These are phyloP conservation scores for Carcharodon carcharias DNA, from an alignment of 2,797 vertebrate species.

Conservation along the genomic window DNA sequence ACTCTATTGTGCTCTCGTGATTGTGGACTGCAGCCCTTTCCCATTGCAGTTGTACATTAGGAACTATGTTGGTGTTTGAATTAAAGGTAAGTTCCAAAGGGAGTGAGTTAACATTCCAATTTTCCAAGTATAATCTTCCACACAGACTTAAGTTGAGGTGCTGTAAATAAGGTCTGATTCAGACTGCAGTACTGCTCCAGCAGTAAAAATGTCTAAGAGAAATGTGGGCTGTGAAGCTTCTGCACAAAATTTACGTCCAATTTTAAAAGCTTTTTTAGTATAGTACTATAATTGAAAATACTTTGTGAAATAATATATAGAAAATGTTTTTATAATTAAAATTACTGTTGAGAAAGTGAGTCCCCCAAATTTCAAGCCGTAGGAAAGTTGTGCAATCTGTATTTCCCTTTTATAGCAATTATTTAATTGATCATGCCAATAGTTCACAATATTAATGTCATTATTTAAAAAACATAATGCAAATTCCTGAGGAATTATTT, in stretches of 20 bases:
- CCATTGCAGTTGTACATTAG: neutral
- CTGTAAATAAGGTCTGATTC: neutral
- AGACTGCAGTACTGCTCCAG: neutral
- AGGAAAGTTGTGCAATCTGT: neutral
- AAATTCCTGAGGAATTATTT: neutral
- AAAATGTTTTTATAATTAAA: neutral
- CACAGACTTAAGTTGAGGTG: neutral
- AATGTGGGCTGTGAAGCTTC: neutral
- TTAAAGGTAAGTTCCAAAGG: neutral
- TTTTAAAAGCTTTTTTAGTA: neutral
- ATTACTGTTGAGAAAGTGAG: neutral
- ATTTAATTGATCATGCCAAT: neutral
- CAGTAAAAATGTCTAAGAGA: too few species aligned
- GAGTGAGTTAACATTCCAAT: neutral
- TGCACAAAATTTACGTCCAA: neutral
- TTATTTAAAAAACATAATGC: neutral
- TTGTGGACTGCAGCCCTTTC: neutral
- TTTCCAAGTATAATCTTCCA: slow-evolving; percentile 12
- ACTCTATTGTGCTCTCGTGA: neutral
- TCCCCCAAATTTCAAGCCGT: neutral
- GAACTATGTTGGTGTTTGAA: neutral
- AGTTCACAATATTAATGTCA: neutral
- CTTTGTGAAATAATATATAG: slow-evolving; percentile 3
- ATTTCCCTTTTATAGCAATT: neutral
- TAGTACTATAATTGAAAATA: slow-evolving; percentile 10